Conservation (phyloP, 2,797 vertebrate species). For the Rhabdophis nuchalis region DNA sequence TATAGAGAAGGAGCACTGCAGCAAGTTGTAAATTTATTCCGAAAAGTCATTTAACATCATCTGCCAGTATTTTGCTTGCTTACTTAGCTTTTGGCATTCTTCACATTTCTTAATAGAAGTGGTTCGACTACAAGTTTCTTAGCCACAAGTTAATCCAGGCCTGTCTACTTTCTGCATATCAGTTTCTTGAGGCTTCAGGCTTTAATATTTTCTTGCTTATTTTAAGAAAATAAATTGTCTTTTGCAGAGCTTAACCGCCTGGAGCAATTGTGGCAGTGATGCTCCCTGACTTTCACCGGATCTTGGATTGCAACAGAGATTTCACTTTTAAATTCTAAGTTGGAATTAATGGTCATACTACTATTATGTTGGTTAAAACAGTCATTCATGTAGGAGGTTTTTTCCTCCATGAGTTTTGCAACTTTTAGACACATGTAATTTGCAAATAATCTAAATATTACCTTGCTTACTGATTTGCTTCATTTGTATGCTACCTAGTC, state of each 20-base stretch:
- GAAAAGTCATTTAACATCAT: neutral
- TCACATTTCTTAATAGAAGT: neutral
- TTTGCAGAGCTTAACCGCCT: neutral
- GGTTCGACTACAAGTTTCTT: neutral
- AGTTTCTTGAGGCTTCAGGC: neutral
- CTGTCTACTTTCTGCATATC: neutral
- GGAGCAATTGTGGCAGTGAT: neutral
- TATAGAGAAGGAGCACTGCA: neutral
- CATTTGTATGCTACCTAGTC: neutral
- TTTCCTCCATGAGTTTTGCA: neutral
- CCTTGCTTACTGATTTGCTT: neutral
- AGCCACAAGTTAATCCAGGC: neutral
- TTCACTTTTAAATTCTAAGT: neutral
- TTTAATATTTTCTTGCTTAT: neutral
- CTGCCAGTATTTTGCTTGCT: neutral
- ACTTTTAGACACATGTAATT: neutral
- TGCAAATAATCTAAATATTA: neutral
- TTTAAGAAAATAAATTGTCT: neutral
- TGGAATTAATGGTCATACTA: neutral
- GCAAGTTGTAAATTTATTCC: neutral
- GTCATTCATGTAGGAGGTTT: neutral
- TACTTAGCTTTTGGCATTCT: neutral
- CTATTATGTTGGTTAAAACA: neutral
- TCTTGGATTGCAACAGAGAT: neutral
- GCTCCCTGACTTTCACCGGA: neutral